Conservation (phyloP, 92 coral and sea anemone species). For the Epizoanthus rinbou region DNA sequence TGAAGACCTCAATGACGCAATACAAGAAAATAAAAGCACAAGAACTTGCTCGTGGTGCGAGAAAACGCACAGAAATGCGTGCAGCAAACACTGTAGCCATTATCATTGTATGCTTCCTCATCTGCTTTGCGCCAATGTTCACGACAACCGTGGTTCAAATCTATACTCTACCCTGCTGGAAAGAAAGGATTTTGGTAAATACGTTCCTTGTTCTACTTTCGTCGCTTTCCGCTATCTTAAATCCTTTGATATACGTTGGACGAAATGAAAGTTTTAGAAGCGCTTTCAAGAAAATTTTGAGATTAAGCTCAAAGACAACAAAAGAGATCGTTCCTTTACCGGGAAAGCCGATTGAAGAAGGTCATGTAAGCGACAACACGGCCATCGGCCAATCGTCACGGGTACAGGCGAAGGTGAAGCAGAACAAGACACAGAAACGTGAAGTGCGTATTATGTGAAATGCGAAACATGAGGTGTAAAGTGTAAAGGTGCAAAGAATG, state of each 20-base stretch:
- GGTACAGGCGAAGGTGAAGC: too few relatives aligned
- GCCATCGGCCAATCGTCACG: too few relatives aligned
- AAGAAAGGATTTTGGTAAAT: neutral
- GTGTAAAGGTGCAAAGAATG: too few relatives aligned
- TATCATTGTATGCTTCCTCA: constrained; percentile 13
- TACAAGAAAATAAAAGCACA: constrained; percentile 26
- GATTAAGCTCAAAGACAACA: neutral
- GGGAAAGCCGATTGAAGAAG: too few relatives aligned
- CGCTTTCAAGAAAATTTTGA: constrained; percentile 32
- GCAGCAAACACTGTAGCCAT: constrained; percentile 34
- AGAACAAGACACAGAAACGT: too few relatives aligned
- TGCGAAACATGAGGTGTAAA: too few relatives aligned
- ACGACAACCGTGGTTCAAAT: neutral
- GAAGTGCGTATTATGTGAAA: too few relatives aligned
- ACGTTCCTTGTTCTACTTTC: neutral
- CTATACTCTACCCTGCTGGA: constrained; percentile 17
- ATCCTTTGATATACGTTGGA: constrained; percentile 31
- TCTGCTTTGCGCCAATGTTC: constrained; percentile 31
- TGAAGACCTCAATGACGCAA: constrained; percentile 16
- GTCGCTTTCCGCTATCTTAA: constrained; percentile 9
- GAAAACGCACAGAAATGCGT: constrained; percentile 8
- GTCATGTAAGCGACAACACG: too few relatives aligned
- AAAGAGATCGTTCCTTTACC: too few relatives aligned
- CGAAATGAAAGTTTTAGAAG: neutral
- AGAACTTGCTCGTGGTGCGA: neutral